phyloP scores from a whole-genome alignment of 2,888 invertebrate genomes.

The Willowsia nigromaculata region DNA sequence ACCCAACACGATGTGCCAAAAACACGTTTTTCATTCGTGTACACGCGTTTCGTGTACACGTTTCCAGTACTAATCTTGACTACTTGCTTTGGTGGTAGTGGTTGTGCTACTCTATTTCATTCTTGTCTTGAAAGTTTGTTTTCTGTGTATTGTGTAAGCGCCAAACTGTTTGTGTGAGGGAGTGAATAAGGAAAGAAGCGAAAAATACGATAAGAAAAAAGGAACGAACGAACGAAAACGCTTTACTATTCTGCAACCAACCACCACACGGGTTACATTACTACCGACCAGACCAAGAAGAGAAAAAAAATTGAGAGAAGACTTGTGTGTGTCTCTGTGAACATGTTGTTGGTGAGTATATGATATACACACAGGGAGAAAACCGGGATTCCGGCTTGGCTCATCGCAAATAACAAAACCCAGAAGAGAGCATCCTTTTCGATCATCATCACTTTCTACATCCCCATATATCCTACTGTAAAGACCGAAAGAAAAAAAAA shows the following conservation, averaged over 20 bases:
- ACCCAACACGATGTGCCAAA: too few species aligned
- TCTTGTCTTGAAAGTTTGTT: too few species aligned
- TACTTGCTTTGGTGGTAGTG: too few species aligned
- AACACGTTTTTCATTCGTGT: too few species aligned
- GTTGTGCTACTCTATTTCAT: too few species aligned
- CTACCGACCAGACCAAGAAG: not conserved
- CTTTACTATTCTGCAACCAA: conserved; percentile 45
- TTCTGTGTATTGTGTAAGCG: too few species aligned
- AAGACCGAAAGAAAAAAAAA: not conserved
- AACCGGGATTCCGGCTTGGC: conserved; percentile 68
- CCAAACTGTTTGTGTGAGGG: conserved; percentile 17
- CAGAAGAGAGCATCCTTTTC: not conserved
- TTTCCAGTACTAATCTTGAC: too few species aligned
- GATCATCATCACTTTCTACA: conserved; percentile 4
- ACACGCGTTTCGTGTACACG: too few species aligned
- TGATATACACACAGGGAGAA: conserved; percentile 14
- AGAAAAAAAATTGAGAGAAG: conserved; percentile 26
- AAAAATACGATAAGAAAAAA: not conserved
- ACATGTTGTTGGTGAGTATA: conserved; percentile 21
- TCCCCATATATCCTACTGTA: not conserved
- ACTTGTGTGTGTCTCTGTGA: conserved; percentile 25
- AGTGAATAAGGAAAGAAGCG: not conserved
- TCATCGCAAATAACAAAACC: conserved; percentile 56
- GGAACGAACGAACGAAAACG: conserved; percentile 46
- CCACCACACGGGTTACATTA: conserved; percentile 41